Evolutionary conservation across 2,888 invertebrate species (phyloP).

Genomic region (Aproaerema taeniolella): DNA sequence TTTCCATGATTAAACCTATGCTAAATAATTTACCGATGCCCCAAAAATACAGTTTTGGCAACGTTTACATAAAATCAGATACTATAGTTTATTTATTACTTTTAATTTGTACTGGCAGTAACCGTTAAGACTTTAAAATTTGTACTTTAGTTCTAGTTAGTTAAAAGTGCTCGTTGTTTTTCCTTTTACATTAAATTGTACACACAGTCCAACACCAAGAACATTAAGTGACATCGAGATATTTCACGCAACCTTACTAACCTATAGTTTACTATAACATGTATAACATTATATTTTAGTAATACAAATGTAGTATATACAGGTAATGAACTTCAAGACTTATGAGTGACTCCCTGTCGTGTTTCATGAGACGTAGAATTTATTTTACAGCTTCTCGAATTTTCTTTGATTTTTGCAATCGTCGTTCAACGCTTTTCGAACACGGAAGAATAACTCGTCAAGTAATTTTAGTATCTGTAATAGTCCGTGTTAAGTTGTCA

Average conservation of each 20-base stretch:
- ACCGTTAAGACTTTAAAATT: conserved; percentile 69
- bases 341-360: too few relatives aligned
- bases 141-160: conserved; percentile 70
- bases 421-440: too few relatives aligned
- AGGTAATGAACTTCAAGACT: too few relatives aligned
- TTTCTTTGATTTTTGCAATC: too few relatives aligned
- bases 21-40: conserved; percentile 60
- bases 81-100: conserved; percentile 33
- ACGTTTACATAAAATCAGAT: conserved; percentile 67
- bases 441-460: too few relatives aligned
- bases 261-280: conserved; percentile 33
- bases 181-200: conserved; percentile 22
- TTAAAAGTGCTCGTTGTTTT: conserved; percentile 67
- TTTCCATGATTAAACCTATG: conserved; percentile 56
- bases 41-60: conserved; percentile 71
- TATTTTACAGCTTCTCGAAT: too few relatives aligned
- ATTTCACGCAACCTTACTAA: conserved; percentile 52
- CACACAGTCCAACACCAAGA: conserved; percentile 58
- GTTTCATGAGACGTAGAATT: too few relatives aligned
- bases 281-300: conserved; percentile 32
- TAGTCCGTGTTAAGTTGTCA: too few relatives aligned
- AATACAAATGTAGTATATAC: neutral
- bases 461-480: too few relatives aligned
- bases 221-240: conserved; percentile 60
- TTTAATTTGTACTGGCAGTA: conserved; percentile 76